Conservation (phyloP, 2,113 vertebrate species). For the Polyodon spathula region DNA sequence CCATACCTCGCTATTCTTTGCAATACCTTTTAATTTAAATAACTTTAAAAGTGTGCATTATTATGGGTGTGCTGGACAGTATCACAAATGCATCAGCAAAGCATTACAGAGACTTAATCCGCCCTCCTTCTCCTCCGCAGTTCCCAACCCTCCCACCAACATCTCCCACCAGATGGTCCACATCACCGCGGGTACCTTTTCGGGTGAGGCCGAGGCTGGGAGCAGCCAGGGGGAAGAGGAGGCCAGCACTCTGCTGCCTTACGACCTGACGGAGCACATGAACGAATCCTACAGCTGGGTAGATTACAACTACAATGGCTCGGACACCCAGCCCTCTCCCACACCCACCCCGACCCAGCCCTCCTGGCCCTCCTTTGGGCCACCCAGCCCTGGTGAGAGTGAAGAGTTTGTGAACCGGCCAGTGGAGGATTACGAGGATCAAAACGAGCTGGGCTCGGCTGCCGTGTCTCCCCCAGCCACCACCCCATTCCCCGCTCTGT, state of each 20-base stretch:
- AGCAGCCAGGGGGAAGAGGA: slow-evolving; percentile 7
- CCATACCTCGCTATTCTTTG: too few species aligned
- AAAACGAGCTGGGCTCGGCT: slow-evolving; percentile 36
- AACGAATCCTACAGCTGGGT: slow-evolving; percentile 41
- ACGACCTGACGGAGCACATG: slow-evolving; percentile 19
- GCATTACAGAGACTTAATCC: too few species aligned
- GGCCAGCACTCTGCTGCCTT: neutral
- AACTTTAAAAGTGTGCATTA: too few species aligned
- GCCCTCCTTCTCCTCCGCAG: slow-evolving; percentile 46
- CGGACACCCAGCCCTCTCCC: slow-evolving; percentile 29
- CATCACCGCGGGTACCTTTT: slow-evolving; percentile 47
- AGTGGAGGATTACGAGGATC: slow-evolving; percentile 53
- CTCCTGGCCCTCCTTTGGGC: slow-evolving; percentile 50
- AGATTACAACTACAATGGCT: slow-evolving; percentile 24
- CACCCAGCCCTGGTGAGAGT: slow-evolving; percentile 30
- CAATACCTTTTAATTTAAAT: too few species aligned
- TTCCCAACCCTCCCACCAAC: slow-evolving; percentile 82
- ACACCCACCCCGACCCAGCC: slow-evolving; percentile 32
- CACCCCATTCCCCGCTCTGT: slow-evolving; percentile 54
- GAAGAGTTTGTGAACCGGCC: slow-evolving; percentile 68
- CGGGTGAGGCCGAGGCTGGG: too few species aligned
- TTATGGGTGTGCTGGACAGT: too few species aligned
- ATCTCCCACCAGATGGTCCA: slow-evolving; percentile 73
- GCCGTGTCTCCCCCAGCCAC: too few species aligned
- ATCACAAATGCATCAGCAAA: too few species aligned